phyloP scores from a whole-genome alignment of 2,797 vertebrate species.

The Myotis pilosus region DNA sequence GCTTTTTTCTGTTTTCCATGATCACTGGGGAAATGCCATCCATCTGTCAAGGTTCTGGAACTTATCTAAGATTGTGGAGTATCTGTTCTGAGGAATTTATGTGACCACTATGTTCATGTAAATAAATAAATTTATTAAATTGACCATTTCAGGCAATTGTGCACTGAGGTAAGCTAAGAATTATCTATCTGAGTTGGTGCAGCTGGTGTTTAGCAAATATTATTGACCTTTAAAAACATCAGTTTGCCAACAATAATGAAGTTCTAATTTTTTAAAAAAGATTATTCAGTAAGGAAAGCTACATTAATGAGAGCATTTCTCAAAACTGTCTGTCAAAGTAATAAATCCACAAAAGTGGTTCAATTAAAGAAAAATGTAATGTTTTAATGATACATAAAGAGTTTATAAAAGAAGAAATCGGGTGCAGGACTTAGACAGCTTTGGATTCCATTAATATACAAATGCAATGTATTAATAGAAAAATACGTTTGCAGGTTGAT shows the following conservation, averaged over 20 bases:
- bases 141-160: not conserved
- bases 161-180: not conserved
- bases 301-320: constrained; percentile 12
- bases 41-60: not conserved
- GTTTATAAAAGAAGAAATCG: constrained; percentile 6
- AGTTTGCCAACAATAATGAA: constrained; percentile 9
- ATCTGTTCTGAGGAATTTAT: constrained; percentile 11
- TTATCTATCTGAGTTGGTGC: not conserved
- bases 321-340: constrained; percentile 43
- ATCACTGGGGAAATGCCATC: constrained; percentile 17
- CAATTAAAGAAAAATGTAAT: constrained; percentile 21
- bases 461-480: constrained; percentile 7
- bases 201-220: constrained; percentile 21
- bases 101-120: not conserved
- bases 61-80: not conserved
- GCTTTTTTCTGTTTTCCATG: constrained; percentile 42
- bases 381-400: not conserved
- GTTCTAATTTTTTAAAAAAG: not conserved
- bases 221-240: constrained; percentile 39
- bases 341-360: constrained; percentile 15
- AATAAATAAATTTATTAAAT: constrained; percentile 45
- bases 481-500: constrained; percentile 3
- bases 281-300: constrained; percentile 2
- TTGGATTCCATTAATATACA: constrained; percentile 46
- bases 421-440: not conserved